A percentile compares a stretch with the other conserved stretches of the same genome.
Evolutionary conservation across 2,113 vertebrate genomes (phyloP).

Genomic region (Sinocyclocheilus maitianheensis): DNA sequence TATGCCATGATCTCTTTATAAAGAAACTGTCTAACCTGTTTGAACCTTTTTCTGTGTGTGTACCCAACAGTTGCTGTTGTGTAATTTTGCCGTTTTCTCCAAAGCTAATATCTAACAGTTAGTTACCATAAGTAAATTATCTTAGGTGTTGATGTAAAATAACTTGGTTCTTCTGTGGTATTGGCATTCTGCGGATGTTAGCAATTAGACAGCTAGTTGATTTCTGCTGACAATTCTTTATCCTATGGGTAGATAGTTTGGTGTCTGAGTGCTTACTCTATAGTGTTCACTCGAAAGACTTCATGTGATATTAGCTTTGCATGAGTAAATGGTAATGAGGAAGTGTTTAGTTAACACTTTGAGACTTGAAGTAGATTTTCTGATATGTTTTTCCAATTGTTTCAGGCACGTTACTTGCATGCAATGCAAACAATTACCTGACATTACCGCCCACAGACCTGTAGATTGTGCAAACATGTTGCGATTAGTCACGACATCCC

Average conservation of each 20-base stretch:
- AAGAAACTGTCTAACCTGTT: not conserved
- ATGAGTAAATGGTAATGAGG: not conserved
- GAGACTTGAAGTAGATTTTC: not conserved
- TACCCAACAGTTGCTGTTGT: not conserved
- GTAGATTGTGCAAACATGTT: slow-evolving; percentile 66
- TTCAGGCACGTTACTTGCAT: slow-evolving; percentile 22
- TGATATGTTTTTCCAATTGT: not conserved
- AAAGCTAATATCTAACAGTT: slow-evolving; percentile 1
- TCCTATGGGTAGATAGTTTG: not conserved
- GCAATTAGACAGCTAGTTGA: not conserved
- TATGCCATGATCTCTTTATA: not conserved
- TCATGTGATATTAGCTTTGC: not conserved
- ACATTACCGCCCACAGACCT: not conserved
- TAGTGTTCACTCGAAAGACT: not conserved
- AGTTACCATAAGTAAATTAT: not conserved
- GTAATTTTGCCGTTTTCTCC: not conserved
- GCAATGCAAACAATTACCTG: not conserved
- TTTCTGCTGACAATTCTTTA: not conserved
- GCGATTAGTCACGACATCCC: slow-evolving; percentile 59
- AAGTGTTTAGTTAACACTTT: not conserved
- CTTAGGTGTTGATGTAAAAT: not conserved
- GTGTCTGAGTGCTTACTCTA: not conserved
- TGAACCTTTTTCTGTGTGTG: not conserved
- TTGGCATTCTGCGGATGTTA: not conserved
- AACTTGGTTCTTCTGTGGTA: not conserved